phyloP scores from a whole-genome alignment of 2,888 invertebrate species.

The Mesochorus sp. region DNA sequence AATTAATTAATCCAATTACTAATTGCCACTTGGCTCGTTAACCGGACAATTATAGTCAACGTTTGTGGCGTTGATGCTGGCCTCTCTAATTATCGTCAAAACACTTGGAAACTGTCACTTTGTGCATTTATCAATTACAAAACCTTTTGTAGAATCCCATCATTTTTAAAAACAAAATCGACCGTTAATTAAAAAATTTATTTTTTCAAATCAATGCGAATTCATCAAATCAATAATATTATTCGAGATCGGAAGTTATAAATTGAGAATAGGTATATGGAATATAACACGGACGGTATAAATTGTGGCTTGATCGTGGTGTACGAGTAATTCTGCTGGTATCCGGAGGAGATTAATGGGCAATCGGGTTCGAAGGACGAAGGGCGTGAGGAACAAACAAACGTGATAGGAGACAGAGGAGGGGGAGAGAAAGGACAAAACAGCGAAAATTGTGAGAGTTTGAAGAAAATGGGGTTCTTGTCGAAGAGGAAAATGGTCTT shows the following conservation, averaged over 20 bases:
- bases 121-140: not conserved
- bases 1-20: conserved; percentile 69
- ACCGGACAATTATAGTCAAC: conserved; percentile 63
- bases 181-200: too few relatives aligned
- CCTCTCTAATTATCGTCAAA: conserved; percentile 59
- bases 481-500: conserved; percentile 25
- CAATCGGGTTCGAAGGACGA: conserved; percentile 37
- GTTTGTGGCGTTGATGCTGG: conserved; percentile 48
- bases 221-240: not conserved
- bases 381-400: not conserved
- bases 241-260: conserved; percentile 18
- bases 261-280: not conserved
- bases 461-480: conserved; percentile 26
- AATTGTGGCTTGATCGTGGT: conserved; percentile 25
- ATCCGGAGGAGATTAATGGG: conserved; percentile 37
- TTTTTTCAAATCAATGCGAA: not conserved
- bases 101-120: conserved; percentile 1
- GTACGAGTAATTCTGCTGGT: conserved; percentile 20
- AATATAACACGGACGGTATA: conserved; percentile 22
- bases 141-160: too few relatives aligned
- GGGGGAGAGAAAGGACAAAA: not conserved
- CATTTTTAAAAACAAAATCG: too few relatives aligned
- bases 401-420: conserved; percentile 12
- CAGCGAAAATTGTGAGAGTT: conserved; percentile 40
- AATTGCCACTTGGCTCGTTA: conserved; percentile 67